Percentiles rank a stretch among this genome's conserved stretches.
Evolutionary conservation across 1,140 invertebrate species (phyloP).

Genomic region (Elysia chlorotica): DNA sequence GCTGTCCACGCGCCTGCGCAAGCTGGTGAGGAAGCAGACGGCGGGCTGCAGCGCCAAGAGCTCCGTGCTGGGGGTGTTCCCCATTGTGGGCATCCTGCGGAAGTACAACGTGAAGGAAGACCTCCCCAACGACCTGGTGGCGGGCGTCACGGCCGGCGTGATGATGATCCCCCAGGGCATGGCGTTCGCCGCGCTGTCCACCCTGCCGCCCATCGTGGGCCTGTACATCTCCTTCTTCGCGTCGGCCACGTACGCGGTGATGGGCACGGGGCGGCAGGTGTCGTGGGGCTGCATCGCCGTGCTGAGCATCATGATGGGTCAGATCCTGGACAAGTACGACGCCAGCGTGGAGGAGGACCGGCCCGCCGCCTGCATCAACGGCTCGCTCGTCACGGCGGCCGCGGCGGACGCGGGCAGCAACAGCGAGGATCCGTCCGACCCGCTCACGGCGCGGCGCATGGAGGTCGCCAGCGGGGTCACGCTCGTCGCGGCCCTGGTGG

Average conservation of each 20-base stretch:
- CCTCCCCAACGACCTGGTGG: slow-evolving; percentile 31
- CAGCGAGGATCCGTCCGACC: background rate
- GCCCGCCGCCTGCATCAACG: background rate
- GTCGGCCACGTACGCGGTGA: slow-evolving; percentile 83
- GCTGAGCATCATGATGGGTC: slow-evolving; percentile 58
- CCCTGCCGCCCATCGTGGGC: slow-evolving; percentile 84
- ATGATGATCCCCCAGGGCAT: slow-evolving; percentile 66
- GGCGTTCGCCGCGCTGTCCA: slow-evolving; percentile 87
- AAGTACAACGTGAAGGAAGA: slow-evolving; percentile 11
- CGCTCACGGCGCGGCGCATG: slow-evolving; percentile 1
- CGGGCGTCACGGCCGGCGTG: slow-evolving; percentile 34
- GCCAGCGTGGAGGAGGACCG: slow-evolving; percentile 61
- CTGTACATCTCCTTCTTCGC: slow-evolving; percentile 96
- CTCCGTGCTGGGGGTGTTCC: background rate
- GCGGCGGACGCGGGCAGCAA: background rate
- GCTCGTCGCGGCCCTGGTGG: slow-evolving; percentile 18
- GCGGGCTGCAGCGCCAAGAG: background rate
- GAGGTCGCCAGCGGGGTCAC: slow-evolving; percentile 23
- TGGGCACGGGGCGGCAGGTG: slow-evolving; percentile 89
- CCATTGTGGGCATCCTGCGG: slow-evolving; percentile 12
- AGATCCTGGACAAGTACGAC: slow-evolving; percentile 44
- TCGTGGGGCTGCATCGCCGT: slow-evolving; percentile 77
- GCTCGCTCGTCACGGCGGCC: no score
- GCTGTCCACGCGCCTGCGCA: background rate
- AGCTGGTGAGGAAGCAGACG: background rate